A percentile compares a stretch with the other conserved stretches of the same genome.
These are phyloP conservation scores for Magallana nippona DNA, from an alignment of 2,888 invertebrate species.

Conservation along the genomic window DNA sequence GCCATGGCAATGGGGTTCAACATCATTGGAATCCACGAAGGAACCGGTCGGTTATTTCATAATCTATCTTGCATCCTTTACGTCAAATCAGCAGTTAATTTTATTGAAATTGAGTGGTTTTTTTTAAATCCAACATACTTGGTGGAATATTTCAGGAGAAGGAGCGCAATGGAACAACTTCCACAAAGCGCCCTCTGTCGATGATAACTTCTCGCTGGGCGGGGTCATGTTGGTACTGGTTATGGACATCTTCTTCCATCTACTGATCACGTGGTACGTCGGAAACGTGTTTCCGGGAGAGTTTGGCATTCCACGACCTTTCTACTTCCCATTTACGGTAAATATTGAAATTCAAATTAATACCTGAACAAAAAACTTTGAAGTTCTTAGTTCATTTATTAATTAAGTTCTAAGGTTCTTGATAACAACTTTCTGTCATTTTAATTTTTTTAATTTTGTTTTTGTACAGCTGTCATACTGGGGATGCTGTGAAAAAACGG, in stretches of 20 bases:
- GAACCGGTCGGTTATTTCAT: slow-evolving; percentile 81
- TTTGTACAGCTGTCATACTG: slow-evolving; percentile 74
- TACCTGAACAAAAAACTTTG: no score
- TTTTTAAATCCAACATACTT: no score
- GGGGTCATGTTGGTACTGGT: slow-evolving; percentile 86
- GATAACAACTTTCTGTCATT: no score
- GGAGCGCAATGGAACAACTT: slow-evolving; percentile 77
- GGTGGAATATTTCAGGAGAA: slow-evolving; percentile 61
- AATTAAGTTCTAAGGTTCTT: no score
- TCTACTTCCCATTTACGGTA: slow-evolving; percentile 89
- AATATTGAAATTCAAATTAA: slow-evolving; percentile 34
- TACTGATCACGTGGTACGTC: slow-evolving; percentile 89
- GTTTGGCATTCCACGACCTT: slow-evolving; percentile 90
- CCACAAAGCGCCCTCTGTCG: slow-evolving; percentile 83
- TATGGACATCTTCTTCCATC: slow-evolving; percentile 86
- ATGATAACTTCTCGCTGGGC: slow-evolving; percentile 85
- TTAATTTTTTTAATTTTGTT: no score
- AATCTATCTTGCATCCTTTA: no score
- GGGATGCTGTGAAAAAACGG: slow-evolving; percentile 68
- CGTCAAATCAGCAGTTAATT: no score
- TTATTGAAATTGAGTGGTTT: no score
- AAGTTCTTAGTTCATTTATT: no score
- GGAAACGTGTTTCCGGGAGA: slow-evolving; percentile 93
- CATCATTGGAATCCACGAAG: slow-evolving; percentile 86
- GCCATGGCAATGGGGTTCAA: slow-evolving; percentile 90